A percentile compares a stretch with the other conserved stretches of the same genome.
Evolutionary conservation across 2,797 vertebrate species (phyloP).

Genomic region (Acanthurus tractus): DNA sequence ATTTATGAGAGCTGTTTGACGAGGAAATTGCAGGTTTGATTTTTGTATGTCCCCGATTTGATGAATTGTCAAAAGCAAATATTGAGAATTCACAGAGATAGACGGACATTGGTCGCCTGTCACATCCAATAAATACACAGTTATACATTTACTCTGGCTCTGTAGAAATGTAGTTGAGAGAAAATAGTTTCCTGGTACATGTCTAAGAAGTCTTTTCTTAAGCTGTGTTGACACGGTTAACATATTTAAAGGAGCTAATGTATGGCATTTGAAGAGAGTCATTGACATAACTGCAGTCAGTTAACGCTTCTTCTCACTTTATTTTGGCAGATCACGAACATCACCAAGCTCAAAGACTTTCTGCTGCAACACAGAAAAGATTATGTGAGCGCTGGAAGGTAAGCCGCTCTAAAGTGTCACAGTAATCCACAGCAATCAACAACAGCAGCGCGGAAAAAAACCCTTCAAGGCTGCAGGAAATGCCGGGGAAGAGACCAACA

Average conservation of each 20-base stretch:
- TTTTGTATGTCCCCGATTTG: constrained; percentile 64
- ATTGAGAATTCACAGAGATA: constrained; percentile 66
- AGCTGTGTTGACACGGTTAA: constrained; percentile 51
- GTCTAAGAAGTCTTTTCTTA: constrained; percentile 47
- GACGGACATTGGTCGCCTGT: constrained; percentile 67
- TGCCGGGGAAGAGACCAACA: not conserved
- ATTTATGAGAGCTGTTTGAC: constrained; percentile 73
- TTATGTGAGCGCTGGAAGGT: constrained; percentile 96
- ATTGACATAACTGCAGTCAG: constrained; percentile 42
- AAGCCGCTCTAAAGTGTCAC: constrained; percentile 54
- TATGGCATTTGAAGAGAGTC: constrained; percentile 38
- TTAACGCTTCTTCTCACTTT: constrained; percentile 64
- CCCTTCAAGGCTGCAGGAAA: constrained; percentile 32
- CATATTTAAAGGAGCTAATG: constrained; percentile 35
- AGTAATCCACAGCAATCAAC: constrained; percentile 47
- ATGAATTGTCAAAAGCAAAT: constrained; percentile 76
- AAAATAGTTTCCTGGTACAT: constrained; percentile 61
- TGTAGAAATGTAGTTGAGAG: constrained; percentile 33
- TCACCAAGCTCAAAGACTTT: constrained; percentile 97
- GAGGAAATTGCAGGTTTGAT: constrained; percentile 77
- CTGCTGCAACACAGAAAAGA: constrained; percentile 96
- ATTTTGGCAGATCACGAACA: constrained; percentile 92
- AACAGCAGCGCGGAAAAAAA: constrained; percentile 31
- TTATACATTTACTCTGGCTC: constrained; percentile 64
- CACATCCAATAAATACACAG: constrained; percentile 65